Evolutionary conservation across 2,113 vertebrate genomes (phyloP), one percentile per base, ranked within the genome.

Genomic region (Solenodon paradoxus): DNA sequence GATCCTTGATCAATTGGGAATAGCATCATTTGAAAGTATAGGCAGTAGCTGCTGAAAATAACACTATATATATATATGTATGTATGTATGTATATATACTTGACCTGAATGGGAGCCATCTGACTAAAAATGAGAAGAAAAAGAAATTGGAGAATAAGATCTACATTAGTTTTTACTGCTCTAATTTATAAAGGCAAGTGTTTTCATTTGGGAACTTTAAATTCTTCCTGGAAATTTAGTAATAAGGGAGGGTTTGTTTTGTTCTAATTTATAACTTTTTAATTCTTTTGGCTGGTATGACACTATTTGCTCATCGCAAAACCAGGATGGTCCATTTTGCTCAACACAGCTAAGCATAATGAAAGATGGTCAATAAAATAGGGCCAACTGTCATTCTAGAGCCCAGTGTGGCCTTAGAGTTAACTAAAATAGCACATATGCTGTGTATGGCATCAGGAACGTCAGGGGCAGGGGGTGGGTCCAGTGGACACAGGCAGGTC

Each of bases 151-250:
- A 64, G 15, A 82, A 93, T 55, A 30, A 82, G 86, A 90, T 89
- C 40, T 86, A 40, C 9, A 61, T 77, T 71, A 42, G 57, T 90
- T 32, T 80, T n/a, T 69, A 30, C 53, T 92, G 32, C 22, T 90
- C 88, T 96, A 83, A 61, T 88, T 97, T 94, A 85, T 71, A 85
- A 78, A 92, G 53, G 26, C 95, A 84, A 66, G 32, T 40, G 51
- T 84, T 92, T 89, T 95, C 66, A 80, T 69, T 86, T 61, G 35
- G 71, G 64, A 19, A 90, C 35, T 64, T 82, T 9, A 57, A 71
- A 69, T 77, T 96, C 42, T 94, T 95, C 88, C 66, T 94, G 42
- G 85, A 95, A 96, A 78, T 92, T n/a, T 59, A 84, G 32, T 84
- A 71, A 88, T 69, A 51, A 53, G 35, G 77, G 79, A 94, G 38